Percentiles rank a stretch among this genome's conserved stretches.
phyloP scores from a whole-genome alignment of 2,113 vertebrate species.

The Daphoenositta chrysoptera region DNA sequence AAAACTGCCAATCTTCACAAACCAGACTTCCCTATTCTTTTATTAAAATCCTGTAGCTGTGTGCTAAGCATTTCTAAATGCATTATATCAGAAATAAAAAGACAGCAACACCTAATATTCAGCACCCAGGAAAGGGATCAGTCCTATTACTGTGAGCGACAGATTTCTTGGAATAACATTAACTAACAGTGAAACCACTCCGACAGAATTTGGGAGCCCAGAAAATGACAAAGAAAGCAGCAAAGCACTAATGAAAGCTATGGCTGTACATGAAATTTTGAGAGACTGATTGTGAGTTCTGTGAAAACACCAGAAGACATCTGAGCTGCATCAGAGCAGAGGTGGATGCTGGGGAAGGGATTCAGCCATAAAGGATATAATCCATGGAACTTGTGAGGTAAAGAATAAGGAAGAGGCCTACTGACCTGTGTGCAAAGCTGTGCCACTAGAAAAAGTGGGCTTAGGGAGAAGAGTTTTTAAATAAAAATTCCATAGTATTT shows the following conservation, averaged over 20 bases:
- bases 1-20: background rate
- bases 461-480: background rate
- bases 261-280: background rate
- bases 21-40: background rate
- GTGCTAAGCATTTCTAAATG: background rate
- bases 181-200: background rate
- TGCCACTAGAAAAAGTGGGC: background rate
- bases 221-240: background rate
- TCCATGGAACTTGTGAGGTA: background rate
- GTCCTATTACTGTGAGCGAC: background rate
- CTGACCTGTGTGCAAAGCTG: background rate
- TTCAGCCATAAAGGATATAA: background rate
- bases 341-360: background rate
- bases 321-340: background rate
- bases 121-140: background rate
- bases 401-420: background rate
- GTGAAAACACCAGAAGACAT: background rate
- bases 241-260: background rate
- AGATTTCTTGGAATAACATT: background rate
- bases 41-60: background rate
- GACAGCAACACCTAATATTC: background rate
- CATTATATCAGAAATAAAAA: background rate
- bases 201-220: background rate
- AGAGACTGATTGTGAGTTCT: accelerated
- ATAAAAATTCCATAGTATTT: background rate